Conservation (phyloP, 2,888 invertebrate genomes). For the Spisula subtruncata region DNA sequence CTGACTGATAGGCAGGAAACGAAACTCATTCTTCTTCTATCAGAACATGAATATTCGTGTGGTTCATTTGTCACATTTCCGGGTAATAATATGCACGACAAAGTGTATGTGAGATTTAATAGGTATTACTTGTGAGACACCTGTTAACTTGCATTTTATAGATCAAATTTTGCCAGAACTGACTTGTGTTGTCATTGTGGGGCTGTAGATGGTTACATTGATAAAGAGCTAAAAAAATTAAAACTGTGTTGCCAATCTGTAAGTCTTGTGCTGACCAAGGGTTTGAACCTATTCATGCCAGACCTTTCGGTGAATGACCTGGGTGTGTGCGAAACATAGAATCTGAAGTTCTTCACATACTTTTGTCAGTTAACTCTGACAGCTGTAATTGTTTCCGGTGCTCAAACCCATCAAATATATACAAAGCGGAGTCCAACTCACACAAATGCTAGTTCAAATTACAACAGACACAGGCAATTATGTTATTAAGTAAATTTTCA, state of each 20-base stretch:
- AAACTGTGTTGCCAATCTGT: slow-evolving; percentile 47
- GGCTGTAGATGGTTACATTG: background rate
- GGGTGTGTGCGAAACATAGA: too few species aligned
- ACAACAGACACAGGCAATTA: too few species aligned
- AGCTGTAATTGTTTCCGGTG: too few species aligned
- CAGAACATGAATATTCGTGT: slow-evolving; percentile 46
- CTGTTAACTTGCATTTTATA: slow-evolving; percentile 46
- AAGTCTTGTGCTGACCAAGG: slow-evolving; percentile 23
- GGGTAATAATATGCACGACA: slow-evolving; percentile 11
- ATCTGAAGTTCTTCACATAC: too few species aligned
- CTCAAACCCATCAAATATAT: too few species aligned
- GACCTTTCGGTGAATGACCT: slow-evolving; percentile 25
- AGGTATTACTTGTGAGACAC: slow-evolving; percentile 32
- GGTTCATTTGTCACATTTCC: slow-evolving; percentile 28
- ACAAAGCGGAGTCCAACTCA: too few species aligned
- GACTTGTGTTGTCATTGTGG: slow-evolving; percentile 36
- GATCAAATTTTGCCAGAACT: slow-evolving; percentile 23
- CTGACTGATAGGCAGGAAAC: slow-evolving; percentile 39
- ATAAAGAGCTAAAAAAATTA: slow-evolving; percentile 30
- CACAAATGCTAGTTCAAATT: too few species aligned
- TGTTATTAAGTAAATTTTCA: too few species aligned
- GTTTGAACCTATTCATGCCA: slow-evolving; percentile 34
- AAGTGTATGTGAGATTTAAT: slow-evolving; percentile 3
- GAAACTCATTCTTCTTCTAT: background rate
- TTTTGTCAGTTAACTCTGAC: too few species aligned